Evolutionary conservation across 2,113 vertebrate genomes (phyloP), one percentile per base, ranked within the genome.

Genomic region (Equus quagga): DNA sequence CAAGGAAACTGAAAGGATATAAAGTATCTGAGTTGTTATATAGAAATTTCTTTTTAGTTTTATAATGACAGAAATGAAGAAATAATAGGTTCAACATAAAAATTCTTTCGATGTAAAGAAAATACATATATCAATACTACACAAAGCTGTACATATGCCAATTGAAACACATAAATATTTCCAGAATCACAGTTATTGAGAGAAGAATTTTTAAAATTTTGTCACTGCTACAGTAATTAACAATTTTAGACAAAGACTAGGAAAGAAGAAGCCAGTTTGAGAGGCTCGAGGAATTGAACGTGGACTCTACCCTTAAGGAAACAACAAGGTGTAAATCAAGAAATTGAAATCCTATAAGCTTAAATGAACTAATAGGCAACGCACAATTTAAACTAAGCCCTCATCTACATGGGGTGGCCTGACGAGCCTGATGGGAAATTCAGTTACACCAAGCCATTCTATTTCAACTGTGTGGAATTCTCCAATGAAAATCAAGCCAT

Each of bases 31-130:
- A 94, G 88, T 41, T 51, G 11, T 58, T 82, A 86, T 5, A 51
- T 2, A 89, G 60, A 96, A 84, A 79, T 69, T 75, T 60, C 3
- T 76, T 96, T 90, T 92, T 86, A 90, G 64, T 73, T 89, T 96
- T 62, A 93, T 88, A 81, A 92, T 33, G 41, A 73, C 15, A 89
- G 51, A 94, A 58, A 81, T 85, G 3, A 86, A 97, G 28, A 94
- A 49, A 83, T 56, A 79, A 72, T 26, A 89, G 17, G n/a, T 41
- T 87, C 7, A 58, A 92, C 31, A 67, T 56, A 70, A 91, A 91
- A 78, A 92, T 12, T 60, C 33, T 28, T 75, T 56, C 10, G 13
- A 8, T 69, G 2, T 76, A 23, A 93, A 65, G 12, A 75, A 81
- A 76, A 81, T 67, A 58, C 15, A 64, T 13, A 8, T 51, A 70